These are phyloP conservation scores for Onychomys leucogaster DNA, from an alignment of 2,797 vertebrate genomes.

Conservation along the genomic window DNA sequence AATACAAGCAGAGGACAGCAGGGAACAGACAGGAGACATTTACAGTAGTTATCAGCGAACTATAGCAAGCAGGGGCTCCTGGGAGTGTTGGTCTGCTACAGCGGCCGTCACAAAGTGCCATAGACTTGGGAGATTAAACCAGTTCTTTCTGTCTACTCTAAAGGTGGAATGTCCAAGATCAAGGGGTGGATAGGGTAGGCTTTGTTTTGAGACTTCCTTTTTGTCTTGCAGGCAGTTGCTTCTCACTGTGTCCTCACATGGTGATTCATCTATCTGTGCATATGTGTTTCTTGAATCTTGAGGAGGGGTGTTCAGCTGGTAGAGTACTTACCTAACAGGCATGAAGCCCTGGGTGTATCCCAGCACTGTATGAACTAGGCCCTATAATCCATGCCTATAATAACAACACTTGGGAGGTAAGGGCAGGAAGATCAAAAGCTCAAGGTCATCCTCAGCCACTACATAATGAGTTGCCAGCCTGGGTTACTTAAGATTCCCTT, in stretches of 20 bases:
- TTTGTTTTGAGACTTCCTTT: neutral
- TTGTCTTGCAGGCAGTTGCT: neutral
- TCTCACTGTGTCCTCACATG: neutral
- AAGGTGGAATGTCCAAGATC: neutral
- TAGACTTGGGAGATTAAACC: neutral
- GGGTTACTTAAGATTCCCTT: neutral
- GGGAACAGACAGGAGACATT: neutral
- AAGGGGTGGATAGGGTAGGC: neutral
- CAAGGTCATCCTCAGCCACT: neutral
- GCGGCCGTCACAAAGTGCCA: neutral
- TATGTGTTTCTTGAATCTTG: neutral
- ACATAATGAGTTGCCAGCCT: neutral
- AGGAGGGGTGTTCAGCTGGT: neutral
- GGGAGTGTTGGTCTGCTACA: neutral
- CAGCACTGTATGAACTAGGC: neutral
- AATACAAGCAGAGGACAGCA: neutral
- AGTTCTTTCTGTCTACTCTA: neutral
- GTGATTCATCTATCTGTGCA: neutral
- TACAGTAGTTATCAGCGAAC: neutral
- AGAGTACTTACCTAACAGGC: neutral
- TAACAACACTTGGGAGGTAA: neutral
- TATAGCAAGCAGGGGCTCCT: neutral
- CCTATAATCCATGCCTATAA: neutral
- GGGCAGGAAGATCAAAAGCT: neutral
- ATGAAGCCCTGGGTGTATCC: neutral